phyloP scores from a whole-genome alignment of 2,113 vertebrate species.

The Chelonoidis abingdonii region DNA sequence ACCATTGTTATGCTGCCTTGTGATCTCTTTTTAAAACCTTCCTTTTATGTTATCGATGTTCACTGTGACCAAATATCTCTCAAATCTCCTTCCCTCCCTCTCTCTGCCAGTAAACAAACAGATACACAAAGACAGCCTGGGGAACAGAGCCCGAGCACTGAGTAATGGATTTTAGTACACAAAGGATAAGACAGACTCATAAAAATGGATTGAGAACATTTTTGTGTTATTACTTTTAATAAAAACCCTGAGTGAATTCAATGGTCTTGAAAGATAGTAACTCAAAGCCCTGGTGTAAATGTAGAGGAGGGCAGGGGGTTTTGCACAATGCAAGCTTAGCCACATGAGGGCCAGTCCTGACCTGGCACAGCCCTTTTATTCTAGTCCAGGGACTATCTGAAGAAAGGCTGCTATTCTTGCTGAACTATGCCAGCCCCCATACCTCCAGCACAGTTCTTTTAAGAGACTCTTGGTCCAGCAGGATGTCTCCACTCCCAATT shows the following conservation, averaged over 20 bases:
- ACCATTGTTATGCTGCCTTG: not conserved
- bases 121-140: not conserved
- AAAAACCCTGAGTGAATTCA: not conserved
- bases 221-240: not conserved
- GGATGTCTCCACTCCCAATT: not conserved
- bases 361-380: not conserved
- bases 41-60: not conserved
- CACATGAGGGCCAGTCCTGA: not conserved
- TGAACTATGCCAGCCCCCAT: not conserved
- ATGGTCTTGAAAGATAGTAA: not conserved
- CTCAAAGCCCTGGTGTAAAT: not conserved
- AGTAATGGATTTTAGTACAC: not conserved
- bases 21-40: not conserved
- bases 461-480: not conserved
- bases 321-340: fast-evolving
- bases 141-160: not conserved
- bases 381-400: not conserved
- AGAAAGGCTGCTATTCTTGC: not conserved
- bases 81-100: not conserved
- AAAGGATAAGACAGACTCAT: not conserved
- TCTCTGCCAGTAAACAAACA: not conserved
- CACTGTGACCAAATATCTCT: too few relatives aligned
- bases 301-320: not conserved
- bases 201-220: not conserved
- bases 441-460: not conserved